Evolutionary conservation across 2,797 vertebrate species (phyloP), one percentile per base, ranked within the genome.

Genomic region (Hapalemur alaotrensis): DNA sequence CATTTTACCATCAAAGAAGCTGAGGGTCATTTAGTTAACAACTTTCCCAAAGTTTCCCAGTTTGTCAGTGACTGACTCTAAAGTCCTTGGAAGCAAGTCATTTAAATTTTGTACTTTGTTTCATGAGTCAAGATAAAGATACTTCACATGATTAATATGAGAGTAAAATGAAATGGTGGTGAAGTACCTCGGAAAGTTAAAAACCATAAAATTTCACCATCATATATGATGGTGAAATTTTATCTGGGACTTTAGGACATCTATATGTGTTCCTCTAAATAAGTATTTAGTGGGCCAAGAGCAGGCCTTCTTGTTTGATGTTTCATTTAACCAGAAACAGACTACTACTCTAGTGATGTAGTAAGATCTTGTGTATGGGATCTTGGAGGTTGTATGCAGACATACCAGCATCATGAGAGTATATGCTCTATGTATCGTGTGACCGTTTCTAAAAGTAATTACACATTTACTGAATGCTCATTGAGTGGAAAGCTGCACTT

Each of bases 241-340:
- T 78, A 92, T 89, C 72, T 87, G 67, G 76, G n/a, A 46, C 63
- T 83, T 79, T 30, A 23, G 28, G 20, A 6, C 35, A 22, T 93
- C 73, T 35, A 28, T 79, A 41, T 61, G 61, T 70, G 2, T 96
- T 88, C 18, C 20, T 91, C 35, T 63, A 70, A 90, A 50, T 78
- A 54, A 78, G 1, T 63, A 70, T 82, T 89, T 91, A 46, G 63
- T 73, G 54, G 35, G 43, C n/a, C 25, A 85, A 13, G 38, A 14
- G 5, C 73, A 92, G 43, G 69, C 35, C 73, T 84, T 69, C 28
- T 48, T 92, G n/a, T 88, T 96, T 93, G 94, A 61, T 93, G 50
- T 61, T 93, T 79, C 15, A 25, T 91, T 82, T 91, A 94, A 61
- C 85, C 14, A 48, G 76, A 92, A 96, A 61, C 59, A 69, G 15